These are phyloP conservation scores for Cariama cristata DNA, from an alignment of 2,113 vertebrate species.

Conservation along the genomic window DNA sequence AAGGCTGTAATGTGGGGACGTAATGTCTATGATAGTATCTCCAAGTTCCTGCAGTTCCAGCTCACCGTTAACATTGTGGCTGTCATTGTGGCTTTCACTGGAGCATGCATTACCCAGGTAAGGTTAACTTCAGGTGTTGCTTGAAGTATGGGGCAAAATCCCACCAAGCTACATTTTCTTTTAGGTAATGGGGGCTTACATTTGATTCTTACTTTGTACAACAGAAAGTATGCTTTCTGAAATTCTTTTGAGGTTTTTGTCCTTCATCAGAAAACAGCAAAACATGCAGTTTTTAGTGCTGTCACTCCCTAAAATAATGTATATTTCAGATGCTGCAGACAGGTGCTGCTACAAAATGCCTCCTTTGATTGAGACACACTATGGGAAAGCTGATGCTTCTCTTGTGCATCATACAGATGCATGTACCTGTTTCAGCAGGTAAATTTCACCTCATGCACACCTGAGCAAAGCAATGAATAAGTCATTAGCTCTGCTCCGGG, in stretches of 20 bases:
- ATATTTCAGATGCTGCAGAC: neutral
- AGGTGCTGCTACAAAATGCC: neutral
- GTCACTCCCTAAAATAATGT: neutral
- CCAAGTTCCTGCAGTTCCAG: slow-evolving; percentile 98
- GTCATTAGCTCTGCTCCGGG: slow-evolving; percentile 39
- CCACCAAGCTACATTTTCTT: neutral
- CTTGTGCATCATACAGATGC: neutral
- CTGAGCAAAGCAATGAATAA: slow-evolving; percentile 62
- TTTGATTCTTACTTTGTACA: neutral
- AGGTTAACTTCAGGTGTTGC: neutral
- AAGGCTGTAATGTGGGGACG: slow-evolving; percentile 99
- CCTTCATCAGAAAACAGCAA: neutral
- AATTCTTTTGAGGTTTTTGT: neutral
- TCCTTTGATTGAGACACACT: neutral
- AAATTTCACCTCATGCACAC: slow-evolving; percentile 19
- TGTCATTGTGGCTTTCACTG: slow-evolving; percentile 96
- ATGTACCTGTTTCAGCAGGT: neutral
- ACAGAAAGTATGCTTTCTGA: neutral
- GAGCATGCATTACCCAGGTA: slow-evolving; percentile 96
- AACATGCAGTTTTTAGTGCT: neutral
- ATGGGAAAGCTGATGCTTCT: neutral
- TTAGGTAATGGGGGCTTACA: neutral
- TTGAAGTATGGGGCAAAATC: neutral
- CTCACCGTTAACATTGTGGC: slow-evolving; percentile 96
- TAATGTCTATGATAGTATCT: slow-evolving; percentile 97